Evolutionary conservation across 2,797 vertebrate species (phyloP).

Genomic region (Tenualosa thibaudeaui): DNA sequence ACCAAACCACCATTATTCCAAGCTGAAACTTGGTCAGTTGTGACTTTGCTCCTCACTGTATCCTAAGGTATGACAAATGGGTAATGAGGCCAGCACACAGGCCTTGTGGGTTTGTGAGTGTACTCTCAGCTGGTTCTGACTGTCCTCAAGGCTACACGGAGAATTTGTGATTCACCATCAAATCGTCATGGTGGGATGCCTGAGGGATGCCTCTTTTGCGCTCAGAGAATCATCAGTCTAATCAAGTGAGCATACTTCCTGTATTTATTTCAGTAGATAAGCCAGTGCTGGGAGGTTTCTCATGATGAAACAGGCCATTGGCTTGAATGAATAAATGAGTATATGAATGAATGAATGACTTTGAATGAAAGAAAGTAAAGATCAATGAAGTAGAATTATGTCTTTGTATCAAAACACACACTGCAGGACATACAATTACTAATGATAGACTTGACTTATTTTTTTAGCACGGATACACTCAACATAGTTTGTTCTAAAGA

Average conservation of each 20-base stretch:
- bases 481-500: neutral
- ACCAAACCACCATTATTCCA: neutral
- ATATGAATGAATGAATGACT: neutral
- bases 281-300: neutral
- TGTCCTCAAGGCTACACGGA: neutral
- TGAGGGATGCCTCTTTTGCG: slow-evolving; percentile 2
- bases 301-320: neutral
- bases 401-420: neutral
- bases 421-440: neutral
- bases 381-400: neutral
- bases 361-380: neutral
- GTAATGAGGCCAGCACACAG: neutral
- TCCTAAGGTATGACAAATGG: neutral
- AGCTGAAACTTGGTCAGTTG: neutral
- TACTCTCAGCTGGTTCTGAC: neutral
- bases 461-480: neutral
- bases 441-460: neutral
- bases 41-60: neutral
- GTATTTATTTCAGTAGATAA: slow-evolving; percentile 11
- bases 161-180: slow-evolving; percentile 17
- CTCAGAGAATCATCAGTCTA: neutral
- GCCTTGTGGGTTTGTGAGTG: slow-evolving; percentile 5
- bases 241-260: neutral
- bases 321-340: neutral
- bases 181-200: neutral